Conservation (phyloP, 1,140 invertebrate genomes). For the Brachionus rubens region DNA sequence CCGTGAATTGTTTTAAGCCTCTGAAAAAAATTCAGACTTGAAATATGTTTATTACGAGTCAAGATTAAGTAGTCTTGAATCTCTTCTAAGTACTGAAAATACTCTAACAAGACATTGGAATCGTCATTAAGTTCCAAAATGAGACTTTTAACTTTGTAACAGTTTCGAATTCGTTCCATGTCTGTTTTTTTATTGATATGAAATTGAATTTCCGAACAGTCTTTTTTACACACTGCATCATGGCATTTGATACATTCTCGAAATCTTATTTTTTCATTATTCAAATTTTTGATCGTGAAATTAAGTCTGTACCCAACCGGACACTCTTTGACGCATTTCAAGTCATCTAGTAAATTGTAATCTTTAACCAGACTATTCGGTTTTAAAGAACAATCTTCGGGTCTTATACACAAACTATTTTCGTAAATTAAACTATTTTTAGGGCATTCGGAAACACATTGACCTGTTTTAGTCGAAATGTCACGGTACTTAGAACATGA, state of each 20-base stretch:
- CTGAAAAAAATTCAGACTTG: conserved; percentile 8
- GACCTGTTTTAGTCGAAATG: neutral
- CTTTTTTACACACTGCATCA: conserved; percentile 22
- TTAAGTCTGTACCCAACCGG: neutral
- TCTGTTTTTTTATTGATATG: neutral
- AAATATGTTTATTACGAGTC: neutral
- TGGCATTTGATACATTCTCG: neutral
- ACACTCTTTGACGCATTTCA: conserved; percentile 22
- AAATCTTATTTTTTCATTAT: neutral
- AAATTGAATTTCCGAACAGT: neutral
- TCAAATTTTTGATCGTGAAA: neutral
- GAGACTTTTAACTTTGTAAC: conserved; percentile 20
- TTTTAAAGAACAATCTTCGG: neutral
- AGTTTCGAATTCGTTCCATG: neutral
- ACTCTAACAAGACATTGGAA: neutral
- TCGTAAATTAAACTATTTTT: conserved; percentile 5
- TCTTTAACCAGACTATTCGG: neutral
- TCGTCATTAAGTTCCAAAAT: neutral
- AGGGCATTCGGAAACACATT: neutral
- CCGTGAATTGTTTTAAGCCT: conserved; percentile 8
- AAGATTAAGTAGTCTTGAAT: conserved; percentile 3
- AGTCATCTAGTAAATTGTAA: neutral
- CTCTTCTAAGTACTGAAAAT: conserved; percentile 29
- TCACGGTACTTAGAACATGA: conserved; percentile 24
- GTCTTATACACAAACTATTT: conserved; percentile 8